phyloP scores from a whole-genome alignment of 2,797 vertebrate genomes.

The Simalia tracyae region DNA sequence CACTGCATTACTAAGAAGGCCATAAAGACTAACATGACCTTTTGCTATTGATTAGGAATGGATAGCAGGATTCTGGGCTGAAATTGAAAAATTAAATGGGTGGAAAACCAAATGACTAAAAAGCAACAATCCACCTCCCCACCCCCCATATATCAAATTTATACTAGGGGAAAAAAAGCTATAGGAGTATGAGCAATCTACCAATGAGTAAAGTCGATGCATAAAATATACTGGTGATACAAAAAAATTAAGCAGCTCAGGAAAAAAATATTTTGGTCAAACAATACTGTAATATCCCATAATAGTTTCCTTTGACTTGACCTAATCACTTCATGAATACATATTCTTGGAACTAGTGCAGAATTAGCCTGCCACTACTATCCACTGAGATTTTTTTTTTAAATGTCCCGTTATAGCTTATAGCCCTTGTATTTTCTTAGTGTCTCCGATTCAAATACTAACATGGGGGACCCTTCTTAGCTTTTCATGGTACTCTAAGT shows the following conservation, averaged over 20 bases:
- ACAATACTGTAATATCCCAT: background rate
- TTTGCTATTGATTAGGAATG: background rate
- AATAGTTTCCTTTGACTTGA: background rate
- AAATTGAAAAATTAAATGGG: background rate
- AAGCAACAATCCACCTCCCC: background rate
- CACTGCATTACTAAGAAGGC: background rate
- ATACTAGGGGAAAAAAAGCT: background rate
- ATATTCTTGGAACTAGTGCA: background rate
- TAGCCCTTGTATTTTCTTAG: background rate
- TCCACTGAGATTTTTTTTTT: background rate
- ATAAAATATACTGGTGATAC: background rate
- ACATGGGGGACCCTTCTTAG: too few species aligned
- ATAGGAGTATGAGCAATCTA: background rate
- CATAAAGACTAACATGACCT: background rate
- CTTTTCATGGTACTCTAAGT: too few species aligned
- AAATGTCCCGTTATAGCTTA: background rate
- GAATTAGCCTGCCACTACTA: background rate
- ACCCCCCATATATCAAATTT: background rate
- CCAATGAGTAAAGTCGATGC: background rate
- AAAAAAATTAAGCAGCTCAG: background rate
- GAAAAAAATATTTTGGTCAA: background rate
- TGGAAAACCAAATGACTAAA: background rate
- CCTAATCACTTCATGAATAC: background rate
- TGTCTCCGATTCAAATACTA: background rate
- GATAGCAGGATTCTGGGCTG: background rate